Percentiles rank a stretch among this genome's conserved stretches.
phyloP scores from a whole-genome alignment of 2,888 invertebrate species.

The Ernsta delagoae region DNA sequence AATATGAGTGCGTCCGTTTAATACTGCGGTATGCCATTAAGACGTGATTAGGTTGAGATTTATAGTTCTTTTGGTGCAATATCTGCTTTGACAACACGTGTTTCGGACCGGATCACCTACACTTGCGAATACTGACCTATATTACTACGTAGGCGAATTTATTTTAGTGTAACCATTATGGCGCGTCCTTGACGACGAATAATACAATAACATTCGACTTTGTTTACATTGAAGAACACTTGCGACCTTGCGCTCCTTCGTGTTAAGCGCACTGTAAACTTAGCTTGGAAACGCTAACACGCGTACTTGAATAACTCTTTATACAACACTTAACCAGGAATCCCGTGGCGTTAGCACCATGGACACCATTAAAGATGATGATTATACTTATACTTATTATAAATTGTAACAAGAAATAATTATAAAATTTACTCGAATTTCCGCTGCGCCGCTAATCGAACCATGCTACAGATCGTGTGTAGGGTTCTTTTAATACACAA shows the following conservation, averaged over 20 bases:
- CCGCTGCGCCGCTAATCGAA: too few species aligned
- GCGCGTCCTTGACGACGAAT: constrained; percentile 41
- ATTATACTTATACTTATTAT: too few species aligned
- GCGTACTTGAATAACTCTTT: not conserved
- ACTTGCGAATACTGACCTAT: constrained; percentile 19
- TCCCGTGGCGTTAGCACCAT: too few species aligned
- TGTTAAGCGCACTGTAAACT: constrained; percentile 17
- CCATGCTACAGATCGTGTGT: too few species aligned
- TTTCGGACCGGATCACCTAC: not conserved
- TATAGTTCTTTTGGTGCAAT: not conserved
- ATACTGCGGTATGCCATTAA: too few species aligned
- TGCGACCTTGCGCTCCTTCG: constrained; percentile 68
- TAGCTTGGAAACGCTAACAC: not conserved
- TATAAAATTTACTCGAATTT: too few species aligned
- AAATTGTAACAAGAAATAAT: too few species aligned
- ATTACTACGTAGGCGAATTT: constrained; percentile 3
- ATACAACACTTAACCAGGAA: too few species aligned
- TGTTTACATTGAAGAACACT: constrained; percentile 32
- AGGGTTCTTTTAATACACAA: too few species aligned
- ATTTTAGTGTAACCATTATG: constrained; percentile 39
- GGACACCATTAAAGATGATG: too few species aligned
- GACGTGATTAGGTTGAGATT: too few species aligned
- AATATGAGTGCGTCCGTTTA: too few species aligned
- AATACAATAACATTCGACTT: constrained; percentile 21
- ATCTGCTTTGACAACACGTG: not conserved